These are phyloP conservation scores for Notodonta ziczac DNA, from an alignment of 2,888 invertebrate genomes.

Conservation along the genomic window DNA sequence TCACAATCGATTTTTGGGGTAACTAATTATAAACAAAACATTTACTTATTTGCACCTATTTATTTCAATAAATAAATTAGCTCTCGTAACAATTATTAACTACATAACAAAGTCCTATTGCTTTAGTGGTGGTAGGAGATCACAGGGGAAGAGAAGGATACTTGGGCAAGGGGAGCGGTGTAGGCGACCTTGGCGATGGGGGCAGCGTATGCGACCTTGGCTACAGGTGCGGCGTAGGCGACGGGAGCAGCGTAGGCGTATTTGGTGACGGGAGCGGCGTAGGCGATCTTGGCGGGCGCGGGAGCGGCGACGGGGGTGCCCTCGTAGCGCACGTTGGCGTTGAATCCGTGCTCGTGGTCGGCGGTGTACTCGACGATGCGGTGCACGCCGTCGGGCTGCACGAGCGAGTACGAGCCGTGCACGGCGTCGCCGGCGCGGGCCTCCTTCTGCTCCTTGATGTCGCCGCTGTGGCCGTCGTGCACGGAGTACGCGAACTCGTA, in stretches of 20 bases:
- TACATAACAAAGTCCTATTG: slow-evolving; percentile 14
- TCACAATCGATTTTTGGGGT: no score
- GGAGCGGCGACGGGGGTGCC: slow-evolving; percentile 58
- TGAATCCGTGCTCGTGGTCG: slow-evolving; percentile 74
- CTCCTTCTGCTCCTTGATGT: slow-evolving; percentile 78
- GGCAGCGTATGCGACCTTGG: slow-evolving; percentile 4
- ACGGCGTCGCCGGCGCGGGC: slow-evolving; percentile 71
- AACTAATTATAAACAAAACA: no score
- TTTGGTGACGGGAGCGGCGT: no score
- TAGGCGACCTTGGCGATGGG: slow-evolving; percentile 31
- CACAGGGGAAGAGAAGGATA: slow-evolving; percentile 66
- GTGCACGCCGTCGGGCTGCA: slow-evolving; percentile 76
- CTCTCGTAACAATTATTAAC: slow-evolving; percentile 10
- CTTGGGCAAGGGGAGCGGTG: slow-evolving; percentile 54
- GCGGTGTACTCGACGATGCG: slow-evolving; percentile 78
- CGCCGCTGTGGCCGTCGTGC: slow-evolving; percentile 72
- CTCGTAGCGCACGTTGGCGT: slow-evolving; percentile 75
- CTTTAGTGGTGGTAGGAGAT: slow-evolving; percentile 73
- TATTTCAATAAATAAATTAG: slow-evolving; percentile 18
- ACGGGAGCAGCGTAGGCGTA: slow-evolving; percentile 45
- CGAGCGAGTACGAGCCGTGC: slow-evolving; percentile 77
- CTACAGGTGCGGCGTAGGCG: slow-evolving; percentile 41
- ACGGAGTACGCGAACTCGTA: slow-evolving; percentile 76
- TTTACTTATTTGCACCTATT: slow-evolving; percentile 30
- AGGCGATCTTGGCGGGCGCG: slow-evolving; percentile 40